Base-by-base conservation (phyloP, 2,797 vertebrate species). In the Urosaurus nigricauda region DNA sequence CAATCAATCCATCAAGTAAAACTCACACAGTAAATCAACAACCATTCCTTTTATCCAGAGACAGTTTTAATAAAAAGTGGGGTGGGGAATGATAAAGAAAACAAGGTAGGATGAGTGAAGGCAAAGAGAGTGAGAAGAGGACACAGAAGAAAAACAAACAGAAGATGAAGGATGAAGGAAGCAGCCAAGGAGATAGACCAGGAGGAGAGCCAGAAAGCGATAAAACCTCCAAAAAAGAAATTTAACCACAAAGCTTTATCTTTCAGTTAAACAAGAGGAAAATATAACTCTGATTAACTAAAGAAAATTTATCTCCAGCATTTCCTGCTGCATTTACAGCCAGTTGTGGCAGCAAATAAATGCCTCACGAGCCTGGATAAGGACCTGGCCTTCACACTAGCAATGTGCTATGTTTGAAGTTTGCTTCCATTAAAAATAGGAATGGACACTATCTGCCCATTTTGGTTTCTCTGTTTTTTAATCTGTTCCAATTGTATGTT, bases 191-290 rank as follows among this genome's bases (percentile, higher is more conserved):
- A 19, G 14, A 40, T 63, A 68, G 60, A 60, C 4, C 56, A 82
- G 93, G 90, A 88, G 88, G 75, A 24, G 32, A 87, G 47, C 24
- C 2, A 5, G 35, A 70, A 75, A 93, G 65, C 87, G 90, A 93
- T 93, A 94, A 92, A 95, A 92, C 91, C 70, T 9, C 43, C 89
- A 83, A 83, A 88, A 63, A 88, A 81, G 88, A 80, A 47, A 86
- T 90, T 93, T 89, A 88, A 71, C 90, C 88, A 88, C 37, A 85
- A 79, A 65, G 74, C 88, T 94, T 93, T 92, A 88, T 93, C 77
- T 86, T 89, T 37, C 21, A 90, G 84, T 93, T 93, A 90, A 89
- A 91, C 0, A 17, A 91, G 79, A 88, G 29, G 82, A 94, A 87
- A 94, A 80, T 87, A 88, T 29, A 63, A 21, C 82, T 47, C 47